A percentile compares a stretch with the other conserved stretches of the same genome.
Evolutionary conservation across 1,140 invertebrate species (phyloP).

Genomic region (Polyergus mexicanus): DNA sequence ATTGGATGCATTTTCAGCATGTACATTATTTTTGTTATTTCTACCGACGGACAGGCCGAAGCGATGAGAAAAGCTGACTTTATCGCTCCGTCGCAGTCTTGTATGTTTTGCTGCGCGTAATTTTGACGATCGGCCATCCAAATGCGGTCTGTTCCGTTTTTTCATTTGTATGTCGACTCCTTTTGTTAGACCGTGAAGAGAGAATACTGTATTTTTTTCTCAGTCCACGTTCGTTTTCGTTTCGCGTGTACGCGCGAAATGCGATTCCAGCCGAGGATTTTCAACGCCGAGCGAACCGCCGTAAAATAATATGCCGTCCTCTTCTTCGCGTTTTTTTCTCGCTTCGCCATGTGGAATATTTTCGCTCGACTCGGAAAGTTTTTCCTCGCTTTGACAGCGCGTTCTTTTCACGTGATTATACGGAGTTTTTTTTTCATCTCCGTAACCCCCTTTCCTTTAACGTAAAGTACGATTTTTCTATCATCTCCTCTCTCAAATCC

Average conservation of each 20-base stretch:
- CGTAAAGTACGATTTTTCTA: constrained; percentile 44
- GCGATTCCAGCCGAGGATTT: constrained; percentile 2
- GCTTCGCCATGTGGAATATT: background rate
- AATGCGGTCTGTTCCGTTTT: background rate
- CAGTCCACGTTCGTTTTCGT: background rate
- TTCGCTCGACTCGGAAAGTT: constrained; percentile 3
- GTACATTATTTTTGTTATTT: constrained; percentile 14
- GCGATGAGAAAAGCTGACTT: constrained; percentile 13
- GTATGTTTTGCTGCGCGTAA: constrained; percentile 42
- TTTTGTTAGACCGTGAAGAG: constrained; percentile 30
- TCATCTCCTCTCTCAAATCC: constrained; percentile 27
- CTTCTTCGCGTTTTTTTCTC: constrained; percentile 11
- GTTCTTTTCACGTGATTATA: background rate
- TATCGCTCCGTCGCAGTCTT: background rate
- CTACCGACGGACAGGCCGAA: background rate
- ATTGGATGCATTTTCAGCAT: constrained; percentile 31
- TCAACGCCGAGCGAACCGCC: background rate
- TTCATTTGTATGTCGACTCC: constrained; percentile 14
- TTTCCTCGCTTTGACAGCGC: constrained; percentile 22
- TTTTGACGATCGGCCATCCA: constrained; percentile 25
- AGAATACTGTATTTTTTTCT: constrained; percentile 28
- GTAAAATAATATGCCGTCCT: constrained; percentile 36
- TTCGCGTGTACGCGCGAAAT: background rate
- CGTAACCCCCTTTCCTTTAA: background rate
- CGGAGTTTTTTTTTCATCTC: constrained; percentile 25